Conservation (phyloP, 2,888 invertebrate genomes). For the Ormyrus nitidulus region DNA sequence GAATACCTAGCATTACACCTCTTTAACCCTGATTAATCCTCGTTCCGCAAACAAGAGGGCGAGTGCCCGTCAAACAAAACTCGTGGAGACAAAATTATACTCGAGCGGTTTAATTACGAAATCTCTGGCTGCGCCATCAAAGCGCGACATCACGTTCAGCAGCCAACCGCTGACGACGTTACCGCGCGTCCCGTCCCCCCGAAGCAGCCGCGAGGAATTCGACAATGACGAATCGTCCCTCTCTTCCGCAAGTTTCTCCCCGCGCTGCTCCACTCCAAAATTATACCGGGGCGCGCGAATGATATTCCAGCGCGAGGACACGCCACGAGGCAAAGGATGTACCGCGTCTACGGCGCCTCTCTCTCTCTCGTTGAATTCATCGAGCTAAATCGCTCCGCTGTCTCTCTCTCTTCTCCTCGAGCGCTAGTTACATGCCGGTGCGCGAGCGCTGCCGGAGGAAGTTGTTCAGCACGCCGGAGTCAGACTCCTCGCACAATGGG, state of each 20-base stretch:
- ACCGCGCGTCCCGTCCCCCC: not conserved
- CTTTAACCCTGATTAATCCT: no score
- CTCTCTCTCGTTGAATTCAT: not conserved
- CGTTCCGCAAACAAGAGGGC: no score
- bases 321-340: conserved; percentile 5
- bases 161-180: no score
- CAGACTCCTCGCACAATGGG: conserved; percentile 67
- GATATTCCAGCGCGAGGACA: conserved; percentile 28
- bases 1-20: no score
- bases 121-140: no score
- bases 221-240: conserved; percentile 50
- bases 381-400: conserved; percentile 37
- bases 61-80: no score
- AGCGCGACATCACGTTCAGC: no score
- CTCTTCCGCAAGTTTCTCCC: conserved; percentile 30
- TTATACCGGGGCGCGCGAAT: conserved; percentile 20
- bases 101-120: no score
- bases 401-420: not conserved
- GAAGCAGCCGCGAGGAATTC: conserved; percentile 27
- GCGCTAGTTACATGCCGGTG: conserved; percentile 37
- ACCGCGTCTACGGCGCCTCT: no score
- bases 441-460: not conserved
- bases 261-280: conserved; percentile 2
- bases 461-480: conserved; percentile 20
- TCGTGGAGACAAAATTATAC: no score